Conservation (phyloP, 2,888 invertebrate species). For the Apamea sordens region DNA sequence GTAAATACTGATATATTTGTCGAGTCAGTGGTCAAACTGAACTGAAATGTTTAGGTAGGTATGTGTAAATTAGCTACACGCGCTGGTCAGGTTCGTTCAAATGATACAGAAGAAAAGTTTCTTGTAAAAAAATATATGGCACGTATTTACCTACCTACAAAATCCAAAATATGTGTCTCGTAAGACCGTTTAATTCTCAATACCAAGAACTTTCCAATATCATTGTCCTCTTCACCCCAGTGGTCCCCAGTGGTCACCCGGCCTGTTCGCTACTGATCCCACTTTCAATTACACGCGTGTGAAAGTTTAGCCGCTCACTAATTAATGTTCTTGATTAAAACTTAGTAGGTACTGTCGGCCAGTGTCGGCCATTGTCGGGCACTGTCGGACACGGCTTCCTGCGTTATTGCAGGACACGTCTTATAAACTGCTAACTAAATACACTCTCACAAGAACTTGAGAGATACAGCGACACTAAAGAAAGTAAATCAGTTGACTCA, state of each 20-base stretch:
- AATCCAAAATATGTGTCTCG: background rate
- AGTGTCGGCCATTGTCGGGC: background rate
- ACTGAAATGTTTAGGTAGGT: background rate
- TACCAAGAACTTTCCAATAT: background rate
- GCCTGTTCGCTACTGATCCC: constrained; percentile 37
- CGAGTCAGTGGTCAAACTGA: constrained; percentile 4
- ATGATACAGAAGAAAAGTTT: background rate
- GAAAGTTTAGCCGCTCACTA: constrained; percentile 63
- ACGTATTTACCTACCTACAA: background rate
- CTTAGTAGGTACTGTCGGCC: constrained; percentile 53
- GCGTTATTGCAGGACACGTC: constrained; percentile 29
- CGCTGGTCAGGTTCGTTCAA: background rate
- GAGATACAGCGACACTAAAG: constrained; percentile 1
- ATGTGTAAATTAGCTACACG: background rate
- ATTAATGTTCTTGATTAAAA: constrained; percentile 74
- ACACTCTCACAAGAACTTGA: constrained; percentile 41
- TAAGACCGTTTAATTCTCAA: constrained; percentile 9
- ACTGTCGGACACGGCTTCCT: background rate
- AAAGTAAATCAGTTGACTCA: background rate
- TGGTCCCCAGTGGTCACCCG: background rate
- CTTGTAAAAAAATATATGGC: background rate
- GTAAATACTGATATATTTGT: constrained; percentile 13
- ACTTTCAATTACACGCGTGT: constrained; percentile 67
- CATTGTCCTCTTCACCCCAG: background rate
- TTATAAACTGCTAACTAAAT: constrained; percentile 45